Evolutionary conservation across 1,140 invertebrate species (phyloP).

Genomic region (Vanessa tameamea): DNA sequence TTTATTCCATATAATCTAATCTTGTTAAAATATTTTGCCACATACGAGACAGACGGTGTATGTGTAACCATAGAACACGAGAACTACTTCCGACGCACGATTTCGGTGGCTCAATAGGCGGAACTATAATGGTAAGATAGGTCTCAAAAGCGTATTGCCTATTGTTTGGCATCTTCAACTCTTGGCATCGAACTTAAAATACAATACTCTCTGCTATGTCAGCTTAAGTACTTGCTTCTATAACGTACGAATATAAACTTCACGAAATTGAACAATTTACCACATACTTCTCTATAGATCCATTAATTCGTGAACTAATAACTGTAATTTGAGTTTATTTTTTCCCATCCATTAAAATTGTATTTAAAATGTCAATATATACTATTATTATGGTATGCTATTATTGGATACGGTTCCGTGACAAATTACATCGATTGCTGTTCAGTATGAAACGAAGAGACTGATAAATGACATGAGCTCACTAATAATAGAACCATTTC

Average conservation of each 20-base stretch:
- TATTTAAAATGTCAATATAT: constrained; percentile 35
- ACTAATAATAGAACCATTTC: constrained; percentile 31
- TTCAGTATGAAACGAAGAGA: constrained; percentile 29
- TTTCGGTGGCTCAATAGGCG: constrained; percentile 63
- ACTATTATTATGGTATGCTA: constrained; percentile 30
- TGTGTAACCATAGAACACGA: constrained; percentile 7
- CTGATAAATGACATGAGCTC: constrained; percentile 34
- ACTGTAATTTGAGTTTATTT: constrained; percentile 26
- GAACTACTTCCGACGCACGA: constrained; percentile 55
- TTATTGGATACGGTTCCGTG: constrained; percentile 31
- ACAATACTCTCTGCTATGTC: constrained; percentile 60
- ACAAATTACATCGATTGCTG: constrained; percentile 36
- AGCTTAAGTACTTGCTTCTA: constrained; percentile 66
- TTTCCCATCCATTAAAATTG: constrained; percentile 15
- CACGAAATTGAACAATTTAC: constrained; percentile 42
- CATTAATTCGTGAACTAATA: constrained; percentile 37
- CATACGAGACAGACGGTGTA: not conserved
- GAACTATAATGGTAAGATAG: constrained; percentile 56
- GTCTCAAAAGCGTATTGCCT: constrained; percentile 67
- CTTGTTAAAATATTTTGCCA: constrained; percentile 4
- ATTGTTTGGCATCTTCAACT: constrained; percentile 76
- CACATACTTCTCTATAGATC: not conserved
- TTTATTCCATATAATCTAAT: constrained; percentile 1
- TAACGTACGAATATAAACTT: constrained; percentile 64
- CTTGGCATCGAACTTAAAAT: constrained; percentile 73